Percentiles rank a stretch among this genome's conserved stretches.
Evolutionary conservation across 2,888 invertebrate genomes (phyloP).

Genomic region (Netelia melanura): DNA sequence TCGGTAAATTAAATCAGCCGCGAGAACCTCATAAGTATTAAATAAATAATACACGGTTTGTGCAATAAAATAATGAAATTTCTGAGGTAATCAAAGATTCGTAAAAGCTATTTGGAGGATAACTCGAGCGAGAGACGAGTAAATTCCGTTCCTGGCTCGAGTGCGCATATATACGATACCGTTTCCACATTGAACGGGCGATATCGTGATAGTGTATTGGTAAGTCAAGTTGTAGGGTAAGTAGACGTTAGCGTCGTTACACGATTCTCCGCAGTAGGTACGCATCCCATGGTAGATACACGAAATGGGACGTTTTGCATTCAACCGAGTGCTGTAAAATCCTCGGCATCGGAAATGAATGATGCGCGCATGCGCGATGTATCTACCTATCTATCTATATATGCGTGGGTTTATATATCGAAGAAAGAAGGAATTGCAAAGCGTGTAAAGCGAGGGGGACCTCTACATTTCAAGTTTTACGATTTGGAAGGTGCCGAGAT

Average conservation of each 20-base stretch:
- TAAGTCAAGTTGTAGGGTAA: constrained; percentile 2
- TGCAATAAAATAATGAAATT: not conserved
- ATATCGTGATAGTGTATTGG: not conserved
- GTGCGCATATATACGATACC: no score
- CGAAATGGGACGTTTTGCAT: constrained; percentile 47
- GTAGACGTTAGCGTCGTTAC: constrained; percentile 21
- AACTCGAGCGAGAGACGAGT: not conserved
- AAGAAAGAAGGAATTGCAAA: constrained; percentile 30
- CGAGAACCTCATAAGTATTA: no score
- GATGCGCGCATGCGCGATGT: not conserved
- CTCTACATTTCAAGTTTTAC: constrained; percentile 58
- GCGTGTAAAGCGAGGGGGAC: constrained; percentile 15
- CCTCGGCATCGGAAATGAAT: constrained; percentile 46
- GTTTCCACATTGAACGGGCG: no score
- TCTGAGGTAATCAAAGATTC: no score
- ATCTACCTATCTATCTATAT: not conserved
- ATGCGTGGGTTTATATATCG: constrained; percentile 28
- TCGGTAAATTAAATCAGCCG: no score
- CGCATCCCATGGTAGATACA: not conserved
- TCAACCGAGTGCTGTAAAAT: constrained; percentile 49
- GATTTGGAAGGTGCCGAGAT: constrained; percentile 64
- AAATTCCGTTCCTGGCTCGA: not conserved
- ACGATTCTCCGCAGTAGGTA: constrained; percentile 4
- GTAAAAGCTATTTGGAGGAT: no score
- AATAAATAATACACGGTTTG: no score